A percentile compares a stretch with the other conserved stretches of the same genome.
Conservation (phyloP, 2,113 vertebrate species). For the Mugil cephalus region DNA sequence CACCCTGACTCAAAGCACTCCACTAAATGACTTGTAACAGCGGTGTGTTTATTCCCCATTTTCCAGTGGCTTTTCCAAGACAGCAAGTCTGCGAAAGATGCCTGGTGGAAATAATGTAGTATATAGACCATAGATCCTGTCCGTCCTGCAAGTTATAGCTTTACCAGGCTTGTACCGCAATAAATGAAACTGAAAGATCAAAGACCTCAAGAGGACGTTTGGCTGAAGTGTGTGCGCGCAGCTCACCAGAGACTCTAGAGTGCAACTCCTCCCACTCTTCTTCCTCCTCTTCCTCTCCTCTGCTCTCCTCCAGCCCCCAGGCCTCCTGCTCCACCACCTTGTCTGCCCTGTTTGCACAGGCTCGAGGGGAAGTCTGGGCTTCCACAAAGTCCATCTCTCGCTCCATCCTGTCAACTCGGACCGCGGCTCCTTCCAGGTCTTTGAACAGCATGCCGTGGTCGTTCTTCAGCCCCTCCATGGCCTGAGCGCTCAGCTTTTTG, state of each 20-base stretch:
- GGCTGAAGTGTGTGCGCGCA: not conserved
- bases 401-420: conserved; percentile 89
- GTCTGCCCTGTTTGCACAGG: conserved; percentile 89
- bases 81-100: conserved; percentile 2
- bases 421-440: conserved; percentile 84
- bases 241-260: conserved; percentile 90
- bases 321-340: conserved; percentile 88
- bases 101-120: conserved; percentile 18
- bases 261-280: conserved; percentile 89
- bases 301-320: conserved; percentile 85
- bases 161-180: not conserved
- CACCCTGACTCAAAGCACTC: conserved; percentile 38
- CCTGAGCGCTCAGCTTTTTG: conserved; percentile 89
- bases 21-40: conserved; percentile 60
- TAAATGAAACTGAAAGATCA: conserved; percentile 47
- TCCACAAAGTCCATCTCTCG: conserved; percentile 93
- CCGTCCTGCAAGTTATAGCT: conserved; percentile 3
- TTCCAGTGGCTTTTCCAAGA: conserved; percentile 60
- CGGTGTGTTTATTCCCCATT: conserved; percentile 42
- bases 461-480: conserved; percentile 87
- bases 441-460: conserved; percentile 84
- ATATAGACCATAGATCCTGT: not conserved
- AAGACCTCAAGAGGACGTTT: conserved; percentile 13
- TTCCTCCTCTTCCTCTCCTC: conserved; percentile 82
- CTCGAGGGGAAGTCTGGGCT: conserved; percentile 87